Evolutionary conservation across 2,888 invertebrate species (phyloP), one percentile per base, ranked within the genome.

Genomic region (Troides helena): DNA sequence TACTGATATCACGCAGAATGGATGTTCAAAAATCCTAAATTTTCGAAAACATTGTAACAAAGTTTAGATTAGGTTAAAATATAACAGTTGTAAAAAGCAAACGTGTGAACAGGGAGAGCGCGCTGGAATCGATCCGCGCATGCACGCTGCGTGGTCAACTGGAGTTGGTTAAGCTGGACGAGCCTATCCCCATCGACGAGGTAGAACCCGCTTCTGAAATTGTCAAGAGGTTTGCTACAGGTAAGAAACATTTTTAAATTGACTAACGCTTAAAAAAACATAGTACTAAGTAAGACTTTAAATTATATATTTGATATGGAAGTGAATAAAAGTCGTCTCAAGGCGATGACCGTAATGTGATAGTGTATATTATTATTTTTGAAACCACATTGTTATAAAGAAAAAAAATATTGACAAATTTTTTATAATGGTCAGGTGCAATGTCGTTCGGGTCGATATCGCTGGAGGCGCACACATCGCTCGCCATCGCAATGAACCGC

Each of bases 371-470:
- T 30, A 30, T 30, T 30, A 30, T 30, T 30, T 30, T 5, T 30
- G 30, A 30, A 30, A 30, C 4, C 0, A 30, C 4, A 30, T 30
- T 2, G 30, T 30, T 5, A 30, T 30, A 30, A 30, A 30, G 0
- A 39, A 7, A 39, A 39, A 57, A 21, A 39, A 46, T 50, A 17
- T 58, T 43, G 50, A n/a, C 10, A 21, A 7, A 61, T 60, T 12
- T 25, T 68, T 67, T 69, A 10, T 62, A 21, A 21, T 67, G 65
- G 39, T 81, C 93, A 91, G 98, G 98, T 74, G 98, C 98, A 1
- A 99, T 99, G 98, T 98, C 98, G 78, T 98, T 98, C 89, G 98
- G 98, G 1, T 98, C 98, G 71, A 99, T 99, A 79, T 99, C 99
- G 0, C 91, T 98, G 80, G 99, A 99, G 88, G 97, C 99, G 1